These are phyloP conservation scores for Salvelinus sp. DNA, from an alignment of 2,113 vertebrate genomes.

Conservation along the genomic window DNA sequence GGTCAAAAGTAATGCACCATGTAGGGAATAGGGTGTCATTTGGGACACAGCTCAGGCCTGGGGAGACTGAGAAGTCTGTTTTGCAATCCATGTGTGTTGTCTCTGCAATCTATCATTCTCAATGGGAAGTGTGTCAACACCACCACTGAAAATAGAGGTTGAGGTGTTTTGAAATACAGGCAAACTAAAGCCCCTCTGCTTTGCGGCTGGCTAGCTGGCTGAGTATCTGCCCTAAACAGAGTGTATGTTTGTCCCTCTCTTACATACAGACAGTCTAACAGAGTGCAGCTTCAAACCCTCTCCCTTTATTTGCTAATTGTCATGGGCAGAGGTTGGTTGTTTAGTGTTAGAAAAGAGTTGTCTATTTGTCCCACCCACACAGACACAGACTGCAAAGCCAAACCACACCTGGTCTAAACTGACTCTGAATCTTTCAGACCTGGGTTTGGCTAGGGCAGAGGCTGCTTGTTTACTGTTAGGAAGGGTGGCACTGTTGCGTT, in stretches of 20 bases:
- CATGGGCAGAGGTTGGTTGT: not conserved
- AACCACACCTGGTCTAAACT: too few species aligned
- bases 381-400: slow-evolving; percentile 80
- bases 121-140: slow-evolving; percentile 38
- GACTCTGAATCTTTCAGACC: too few species aligned
- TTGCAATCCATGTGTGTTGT: slow-evolving; percentile 31
- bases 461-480: slow-evolving; percentile 25
- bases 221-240: slow-evolving; percentile 40
- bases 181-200: not conserved
- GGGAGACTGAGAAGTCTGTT: slow-evolving; percentile 28
- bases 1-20: too few species aligned
- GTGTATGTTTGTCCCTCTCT: slow-evolving; percentile 19
- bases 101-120: slow-evolving; percentile 46
- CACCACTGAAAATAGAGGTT: slow-evolving; percentile 34
- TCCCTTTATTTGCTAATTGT: not conserved
- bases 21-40: too few species aligned
- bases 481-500: slow-evolving; percentile 71
- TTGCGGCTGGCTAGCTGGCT: slow-evolving; percentile 7
- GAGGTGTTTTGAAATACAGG: slow-evolving; percentile 21
- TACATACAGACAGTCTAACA: not conserved
- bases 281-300: not conserved
- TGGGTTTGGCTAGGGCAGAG: too few species aligned
- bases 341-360: not conserved
- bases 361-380: slow-evolving; percentile 74
- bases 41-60: slow-evolving; percentile 1